Evolutionary conservation across 2,888 invertebrate species (phyloP).

Genomic region (Achlya flavicornis): DNA sequence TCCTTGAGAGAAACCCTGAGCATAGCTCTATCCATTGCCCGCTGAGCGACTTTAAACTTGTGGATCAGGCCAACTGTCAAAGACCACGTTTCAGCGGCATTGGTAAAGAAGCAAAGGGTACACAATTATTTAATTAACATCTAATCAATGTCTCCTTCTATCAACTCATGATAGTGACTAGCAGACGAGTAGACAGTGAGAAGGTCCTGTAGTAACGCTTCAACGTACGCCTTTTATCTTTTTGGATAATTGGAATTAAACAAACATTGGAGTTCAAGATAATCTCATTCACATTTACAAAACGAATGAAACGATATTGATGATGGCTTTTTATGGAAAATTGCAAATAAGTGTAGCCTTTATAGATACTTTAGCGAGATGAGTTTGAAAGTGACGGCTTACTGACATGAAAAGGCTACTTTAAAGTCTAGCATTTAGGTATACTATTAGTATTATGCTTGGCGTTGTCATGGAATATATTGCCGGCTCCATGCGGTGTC

Average conservation of each 20-base stretch:
- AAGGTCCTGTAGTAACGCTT: not conserved
- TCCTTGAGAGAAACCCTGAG: no score
- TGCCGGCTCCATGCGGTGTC: no score
- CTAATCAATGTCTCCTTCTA: not conserved
- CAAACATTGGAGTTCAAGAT: constrained; percentile 5
- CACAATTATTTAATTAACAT: no score
- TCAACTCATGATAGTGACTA: not conserved
- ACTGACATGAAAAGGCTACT: not conserved
- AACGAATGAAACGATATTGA: not conserved
- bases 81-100: no score
- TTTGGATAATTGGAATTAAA: constrained; percentile 10
- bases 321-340: not conserved
- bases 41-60: no score
- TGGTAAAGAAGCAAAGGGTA: no score
- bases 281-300: not conserved
- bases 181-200: not conserved
- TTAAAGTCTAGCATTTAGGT: no score
- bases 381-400: not conserved
- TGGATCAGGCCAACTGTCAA: no score
- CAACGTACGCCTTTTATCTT: not conserved
- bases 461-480: no score
- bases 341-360: not conserved
- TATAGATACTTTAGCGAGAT: not conserved
- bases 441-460: no score
- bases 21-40: no score